These are phyloP conservation scores for Nesidiocoris tenuis DNA, from an alignment of 2,888 invertebrate species.

Conservation along the genomic window DNA sequence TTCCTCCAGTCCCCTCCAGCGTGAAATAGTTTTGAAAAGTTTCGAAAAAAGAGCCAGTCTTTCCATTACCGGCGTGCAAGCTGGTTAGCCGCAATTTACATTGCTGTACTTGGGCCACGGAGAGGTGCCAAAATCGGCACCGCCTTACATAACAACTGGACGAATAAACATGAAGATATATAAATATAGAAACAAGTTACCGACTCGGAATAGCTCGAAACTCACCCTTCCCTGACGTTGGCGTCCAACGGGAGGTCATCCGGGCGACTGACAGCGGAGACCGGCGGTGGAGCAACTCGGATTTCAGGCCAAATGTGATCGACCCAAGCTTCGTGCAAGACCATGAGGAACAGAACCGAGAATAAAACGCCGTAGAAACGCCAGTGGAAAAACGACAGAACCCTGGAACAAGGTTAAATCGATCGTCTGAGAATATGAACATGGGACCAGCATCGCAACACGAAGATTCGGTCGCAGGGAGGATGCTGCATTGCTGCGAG, in stretches of 20 bases:
- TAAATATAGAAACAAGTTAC: not conserved
- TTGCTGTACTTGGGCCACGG: too few relatives aligned
- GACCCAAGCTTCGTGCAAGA: slow-evolving; percentile 53
- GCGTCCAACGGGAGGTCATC: slow-evolving; percentile 20
- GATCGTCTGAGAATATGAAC: too few relatives aligned
- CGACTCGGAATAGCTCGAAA: not conserved
- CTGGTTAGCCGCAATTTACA: too few relatives aligned
- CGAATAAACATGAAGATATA: too few relatives aligned
- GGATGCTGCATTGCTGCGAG: too few relatives aligned
- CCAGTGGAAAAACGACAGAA: slow-evolving; percentile 54
- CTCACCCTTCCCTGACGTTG: slow-evolving; percentile 24
- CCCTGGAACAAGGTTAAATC: slow-evolving; percentile 51
- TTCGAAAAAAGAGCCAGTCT: too few relatives aligned
- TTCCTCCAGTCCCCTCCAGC: too few relatives aligned
- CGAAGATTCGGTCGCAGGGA: too few relatives aligned
- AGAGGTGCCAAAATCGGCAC: not conserved
- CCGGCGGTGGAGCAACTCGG: slow-evolving; percentile 42
- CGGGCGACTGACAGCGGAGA: slow-evolving; percentile 6
- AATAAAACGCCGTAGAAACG: slow-evolving; percentile 56
- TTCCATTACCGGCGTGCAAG: too few relatives aligned
- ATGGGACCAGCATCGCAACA: too few relatives aligned
- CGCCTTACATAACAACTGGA: not conserved
- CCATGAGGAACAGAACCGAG: slow-evolving; percentile 52
- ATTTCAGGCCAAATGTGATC: slow-evolving; percentile 52
- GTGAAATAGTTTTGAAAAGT: too few relatives aligned